Conservation (phyloP, 2,113 vertebrate genomes). For the Chroicocephalus ridibundus region DNA sequence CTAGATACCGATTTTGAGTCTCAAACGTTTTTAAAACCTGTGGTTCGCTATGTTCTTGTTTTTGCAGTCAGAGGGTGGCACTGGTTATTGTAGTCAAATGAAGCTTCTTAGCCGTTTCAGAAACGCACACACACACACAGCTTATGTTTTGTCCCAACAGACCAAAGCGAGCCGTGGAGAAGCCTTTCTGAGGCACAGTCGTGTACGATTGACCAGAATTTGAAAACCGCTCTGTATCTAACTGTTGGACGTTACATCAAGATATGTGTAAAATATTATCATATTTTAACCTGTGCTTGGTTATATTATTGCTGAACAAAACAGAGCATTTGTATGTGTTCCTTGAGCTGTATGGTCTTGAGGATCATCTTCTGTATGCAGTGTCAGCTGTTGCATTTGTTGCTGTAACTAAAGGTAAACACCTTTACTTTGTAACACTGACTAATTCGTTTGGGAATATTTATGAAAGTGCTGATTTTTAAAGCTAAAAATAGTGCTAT, state of each 20-base stretch:
- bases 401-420: constrained; percentile 63
- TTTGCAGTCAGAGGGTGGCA: background rate
- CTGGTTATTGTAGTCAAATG: fast-evolving
- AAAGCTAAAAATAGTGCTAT: constrained; percentile 70
- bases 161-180: background rate
- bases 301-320: background rate
- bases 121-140: fast-evolving
- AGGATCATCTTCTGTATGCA: background rate
- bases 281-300: background rate
- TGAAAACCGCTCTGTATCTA: background rate
- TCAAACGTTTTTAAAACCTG: background rate
- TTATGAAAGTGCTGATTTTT: constrained; percentile 75
- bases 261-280: background rate
- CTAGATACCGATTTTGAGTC: background rate
- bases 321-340: background rate
- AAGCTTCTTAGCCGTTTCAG: background rate
- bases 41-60: background rate
- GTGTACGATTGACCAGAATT: background rate
- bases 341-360: background rate
- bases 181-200: background rate
- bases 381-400: constrained; percentile 31
- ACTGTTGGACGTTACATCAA: background rate
- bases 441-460: constrained; percentile 81
- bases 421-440: constrained; percentile 60
- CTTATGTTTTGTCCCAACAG: fast-evolving